Conservation (phyloP, 2,797 vertebrate species). For the Bradypodion pumilum region DNA sequence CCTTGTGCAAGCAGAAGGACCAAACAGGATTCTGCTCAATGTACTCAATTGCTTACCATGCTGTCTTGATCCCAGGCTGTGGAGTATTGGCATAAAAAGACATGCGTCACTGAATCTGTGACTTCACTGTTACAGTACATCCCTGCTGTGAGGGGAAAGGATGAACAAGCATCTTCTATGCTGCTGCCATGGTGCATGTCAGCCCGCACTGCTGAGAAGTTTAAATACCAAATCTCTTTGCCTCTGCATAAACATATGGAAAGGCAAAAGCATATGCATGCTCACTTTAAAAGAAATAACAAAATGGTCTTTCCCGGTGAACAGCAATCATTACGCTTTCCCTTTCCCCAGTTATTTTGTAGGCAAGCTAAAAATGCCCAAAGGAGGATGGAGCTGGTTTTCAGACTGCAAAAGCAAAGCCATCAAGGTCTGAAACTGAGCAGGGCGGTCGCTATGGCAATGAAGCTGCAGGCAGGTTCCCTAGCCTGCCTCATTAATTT, state of each 20-base stretch:
- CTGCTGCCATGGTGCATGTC: background rate
- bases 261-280: too few relatives aligned
- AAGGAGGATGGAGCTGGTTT: constrained; percentile 44
- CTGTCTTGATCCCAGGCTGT: background rate
- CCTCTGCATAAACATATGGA: background rate
- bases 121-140: background rate
- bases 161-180: background rate
- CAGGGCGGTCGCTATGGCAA: constrained; percentile 74
- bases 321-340: constrained; percentile 15
- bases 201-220: background rate
- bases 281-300: background rate
- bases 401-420: constrained; percentile 53
- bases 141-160: background rate
- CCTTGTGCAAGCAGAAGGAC: background rate
- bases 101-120: background rate
- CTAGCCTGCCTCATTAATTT: constrained; percentile 66
- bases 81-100: background rate
- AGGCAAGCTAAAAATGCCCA: background rate
- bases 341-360: constrained; percentile 23
- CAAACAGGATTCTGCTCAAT: background rate
- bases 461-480: constrained; percentile 57
- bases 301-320: constrained; percentile 43
- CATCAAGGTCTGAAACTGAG: constrained; percentile 57
- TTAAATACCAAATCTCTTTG: background rate
- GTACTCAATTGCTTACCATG: background rate